phyloP scores from a whole-genome alignment of 2,113 vertebrate species.

The Calypte anna region DNA sequence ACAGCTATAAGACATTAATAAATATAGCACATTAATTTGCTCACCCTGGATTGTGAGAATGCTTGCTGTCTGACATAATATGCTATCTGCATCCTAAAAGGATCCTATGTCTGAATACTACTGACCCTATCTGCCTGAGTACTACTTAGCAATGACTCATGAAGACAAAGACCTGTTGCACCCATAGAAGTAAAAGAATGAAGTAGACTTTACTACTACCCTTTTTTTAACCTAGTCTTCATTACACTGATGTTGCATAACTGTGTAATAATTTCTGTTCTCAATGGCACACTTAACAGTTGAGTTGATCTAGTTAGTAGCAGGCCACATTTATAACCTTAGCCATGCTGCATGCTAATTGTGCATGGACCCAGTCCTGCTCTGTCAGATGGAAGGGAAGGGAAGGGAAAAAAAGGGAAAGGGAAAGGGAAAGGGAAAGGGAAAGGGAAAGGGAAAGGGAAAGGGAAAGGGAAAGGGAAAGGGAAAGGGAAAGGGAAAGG shows the following conservation, averaged over 20 bases:
- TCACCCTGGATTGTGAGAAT: neutral
- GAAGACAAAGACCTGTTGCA: neutral
- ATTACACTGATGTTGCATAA: neutral
- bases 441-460: too few relatives aligned
- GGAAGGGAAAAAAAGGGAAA: too few relatives aligned
- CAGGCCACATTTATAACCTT: neutral
- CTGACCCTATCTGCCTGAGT: neutral
- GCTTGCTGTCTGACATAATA: neutral
- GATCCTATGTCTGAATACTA: neutral
- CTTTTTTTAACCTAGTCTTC: neutral
- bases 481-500: too few relatives aligned
- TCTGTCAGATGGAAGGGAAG: neutral
- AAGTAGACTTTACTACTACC: neutral
- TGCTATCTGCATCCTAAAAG: neutral
- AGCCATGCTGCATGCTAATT: neutral
- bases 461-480: too few relatives aligned
- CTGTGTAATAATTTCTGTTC: neutral
- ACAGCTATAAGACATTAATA: neutral
- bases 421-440: too few relatives aligned
- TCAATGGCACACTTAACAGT: neutral
- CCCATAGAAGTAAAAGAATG: neutral
- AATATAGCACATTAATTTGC: neutral
- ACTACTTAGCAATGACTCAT: neutral
- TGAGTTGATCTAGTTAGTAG: neutral
- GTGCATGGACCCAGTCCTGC: fast-evolving